Evolutionary conservation across 2,113 vertebrate genomes (phyloP).

Genomic region (Centropristis striata): DNA sequence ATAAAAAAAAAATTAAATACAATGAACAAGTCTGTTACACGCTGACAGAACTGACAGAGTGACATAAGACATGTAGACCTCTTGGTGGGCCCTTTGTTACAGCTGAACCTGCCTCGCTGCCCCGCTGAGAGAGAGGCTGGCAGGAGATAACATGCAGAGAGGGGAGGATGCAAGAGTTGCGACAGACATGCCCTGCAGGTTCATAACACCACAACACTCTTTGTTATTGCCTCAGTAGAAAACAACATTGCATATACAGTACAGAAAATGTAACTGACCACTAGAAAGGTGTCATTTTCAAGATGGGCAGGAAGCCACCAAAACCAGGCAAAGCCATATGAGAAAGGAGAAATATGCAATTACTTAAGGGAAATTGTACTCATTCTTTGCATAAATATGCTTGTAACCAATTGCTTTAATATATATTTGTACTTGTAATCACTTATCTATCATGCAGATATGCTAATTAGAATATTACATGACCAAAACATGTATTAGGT

Average conservation of each 20-base stretch:
- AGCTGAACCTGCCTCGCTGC: neutral
- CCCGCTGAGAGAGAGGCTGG: neutral
- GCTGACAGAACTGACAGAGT: neutral
- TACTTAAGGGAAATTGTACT: too few relatives aligned
- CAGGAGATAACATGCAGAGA: slow-evolving; percentile 10
- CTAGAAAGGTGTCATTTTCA: too few relatives aligned
- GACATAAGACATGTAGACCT: neutral
- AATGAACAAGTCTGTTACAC: neutral
- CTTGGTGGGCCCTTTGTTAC: neutral
- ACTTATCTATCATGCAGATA: too few relatives aligned
- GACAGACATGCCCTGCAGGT: slow-evolving; percentile 13
- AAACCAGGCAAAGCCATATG: too few relatives aligned
- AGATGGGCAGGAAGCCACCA: too few relatives aligned
- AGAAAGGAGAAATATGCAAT: too few relatives aligned
- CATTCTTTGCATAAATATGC: too few relatives aligned
- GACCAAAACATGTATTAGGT: too few relatives aligned
- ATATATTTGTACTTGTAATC: too few relatives aligned
- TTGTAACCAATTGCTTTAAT: too few relatives aligned
- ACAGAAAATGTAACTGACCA: slow-evolving; percentile 23
- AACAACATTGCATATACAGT: slow-evolving; percentile 1
- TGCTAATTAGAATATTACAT: too few relatives aligned
- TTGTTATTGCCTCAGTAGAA: neutral
- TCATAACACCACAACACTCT: neutral
- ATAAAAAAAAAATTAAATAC: neutral
- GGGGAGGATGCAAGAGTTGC: neutral